A percentile compares a stretch with the other conserved stretches of the same genome.
Conservation (phyloP, 1,140 invertebrate species). For the Drosophila serrata region DNA sequence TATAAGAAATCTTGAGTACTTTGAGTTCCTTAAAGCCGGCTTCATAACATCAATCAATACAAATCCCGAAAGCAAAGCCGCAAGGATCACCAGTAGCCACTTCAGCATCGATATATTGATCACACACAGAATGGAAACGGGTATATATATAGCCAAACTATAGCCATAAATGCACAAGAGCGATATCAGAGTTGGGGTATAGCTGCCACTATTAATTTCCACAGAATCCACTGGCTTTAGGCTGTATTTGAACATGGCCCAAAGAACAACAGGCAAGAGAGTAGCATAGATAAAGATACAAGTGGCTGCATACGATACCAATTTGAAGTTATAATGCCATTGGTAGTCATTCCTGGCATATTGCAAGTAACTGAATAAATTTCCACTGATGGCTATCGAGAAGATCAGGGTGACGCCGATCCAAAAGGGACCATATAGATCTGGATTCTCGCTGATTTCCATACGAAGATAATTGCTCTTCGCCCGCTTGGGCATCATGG, state of each 20-base stretch:
- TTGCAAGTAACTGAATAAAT: conserved; percentile 95
- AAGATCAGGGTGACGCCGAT: conserved; percentile 96
- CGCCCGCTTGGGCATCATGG: conserved; percentile 92
- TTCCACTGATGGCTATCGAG: conserved; percentile 97
- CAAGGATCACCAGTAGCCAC: conserved; percentile 93
- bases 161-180: conserved; percentile 98
- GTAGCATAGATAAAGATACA: conserved; percentile 96
- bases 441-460: conserved; percentile 95
- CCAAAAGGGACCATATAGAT: conserved; percentile 99
- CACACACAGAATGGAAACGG: conserved; percentile 96
- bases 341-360: conserved; percentile 88
- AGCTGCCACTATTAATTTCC: conserved; percentile 85
- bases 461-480: conserved; percentile 91
- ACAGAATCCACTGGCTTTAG: conserved; percentile 87
- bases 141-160: conserved; percentile 96
- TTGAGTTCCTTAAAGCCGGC: conserved; percentile 90
- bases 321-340: conserved; percentile 97
- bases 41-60: conserved; percentile 93
- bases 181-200: conserved; percentile 90
- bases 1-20: conserved; percentile 89
- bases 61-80: conserved; percentile 92
- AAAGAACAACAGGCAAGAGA: conserved; percentile 93
- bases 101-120: conserved; percentile 93
- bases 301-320: conserved; percentile 95
- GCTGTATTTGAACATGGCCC: conserved; percentile 94